Evolutionary conservation across 2,113 vertebrate species (phyloP).

Genomic region (Callaeas wilsoni): DNA sequence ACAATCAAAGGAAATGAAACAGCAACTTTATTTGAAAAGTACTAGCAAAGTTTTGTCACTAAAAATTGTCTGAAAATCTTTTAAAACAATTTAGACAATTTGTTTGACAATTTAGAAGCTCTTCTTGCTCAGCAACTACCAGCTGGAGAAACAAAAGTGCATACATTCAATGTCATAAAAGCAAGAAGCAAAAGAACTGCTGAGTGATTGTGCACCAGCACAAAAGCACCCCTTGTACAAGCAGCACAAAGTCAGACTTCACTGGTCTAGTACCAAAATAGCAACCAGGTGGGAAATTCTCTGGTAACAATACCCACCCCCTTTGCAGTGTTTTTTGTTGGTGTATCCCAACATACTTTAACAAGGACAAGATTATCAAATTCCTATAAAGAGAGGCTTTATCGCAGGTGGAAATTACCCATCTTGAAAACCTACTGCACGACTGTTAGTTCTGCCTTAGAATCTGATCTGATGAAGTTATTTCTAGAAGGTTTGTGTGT

Average conservation of each 20-base stretch:
- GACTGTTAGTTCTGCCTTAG: background rate
- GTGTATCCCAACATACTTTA: background rate
- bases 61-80: background rate
- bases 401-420: background rate
- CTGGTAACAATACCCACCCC: background rate
- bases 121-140: background rate
- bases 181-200: background rate
- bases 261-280: background rate
- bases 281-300: background rate
- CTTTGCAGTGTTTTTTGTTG: background rate
- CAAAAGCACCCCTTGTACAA: background rate
- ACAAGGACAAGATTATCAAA: background rate
- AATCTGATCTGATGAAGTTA: background rate
- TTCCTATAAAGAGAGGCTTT: background rate
- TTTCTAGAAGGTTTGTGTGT: background rate
- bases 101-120: background rate
- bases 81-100: background rate
- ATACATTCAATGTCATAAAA: background rate
- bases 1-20: background rate
- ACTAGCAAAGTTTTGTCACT: background rate
- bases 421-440: background rate
- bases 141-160: background rate
- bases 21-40: background rate
- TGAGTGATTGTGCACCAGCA: background rate
- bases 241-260: background rate